phyloP scores from a whole-genome alignment of 2,888 invertebrate species.

The Ashinkailepas kermadecensis region DNA sequence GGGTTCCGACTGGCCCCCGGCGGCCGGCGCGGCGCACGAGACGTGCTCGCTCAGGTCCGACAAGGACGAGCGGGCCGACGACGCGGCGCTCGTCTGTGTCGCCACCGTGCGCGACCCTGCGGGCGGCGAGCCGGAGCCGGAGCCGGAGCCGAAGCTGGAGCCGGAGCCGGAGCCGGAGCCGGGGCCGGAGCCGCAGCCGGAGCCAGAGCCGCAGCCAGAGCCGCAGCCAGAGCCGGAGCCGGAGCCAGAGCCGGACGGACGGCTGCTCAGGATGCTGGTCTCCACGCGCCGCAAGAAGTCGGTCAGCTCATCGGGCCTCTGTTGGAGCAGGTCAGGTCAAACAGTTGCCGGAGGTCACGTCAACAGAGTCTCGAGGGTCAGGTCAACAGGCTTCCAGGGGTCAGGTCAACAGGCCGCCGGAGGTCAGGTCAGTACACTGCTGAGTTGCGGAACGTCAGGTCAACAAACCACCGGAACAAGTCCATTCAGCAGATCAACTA shows the following conservation, averaged over 20 bases:
- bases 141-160: not conserved
- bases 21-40: no score
- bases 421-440: no score
- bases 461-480: no score
- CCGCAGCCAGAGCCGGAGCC: not conserved
- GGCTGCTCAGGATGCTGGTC: not conserved
- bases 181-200: not conserved
- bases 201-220: not conserved
- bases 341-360: not conserved
- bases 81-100: not conserved
- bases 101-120: not conserved
- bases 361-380: no score
- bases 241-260: not conserved
- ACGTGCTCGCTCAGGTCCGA: constrained; percentile 17
- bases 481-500: no score
- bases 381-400: no score
- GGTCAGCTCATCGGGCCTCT: constrained; percentile 1
- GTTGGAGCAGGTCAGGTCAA: no score
- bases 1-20: not conserved
- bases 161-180: not conserved
- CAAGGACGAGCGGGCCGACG: not conserved
- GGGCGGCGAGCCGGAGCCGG: not conserved
- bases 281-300: constrained; percentile 7
- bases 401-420: no score
- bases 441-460: no score